Evolutionary conservation across 2,113 vertebrate genomes (phyloP), one percentile per base, ranked within the genome.

Genomic region (Thunnus thynnus): DNA sequence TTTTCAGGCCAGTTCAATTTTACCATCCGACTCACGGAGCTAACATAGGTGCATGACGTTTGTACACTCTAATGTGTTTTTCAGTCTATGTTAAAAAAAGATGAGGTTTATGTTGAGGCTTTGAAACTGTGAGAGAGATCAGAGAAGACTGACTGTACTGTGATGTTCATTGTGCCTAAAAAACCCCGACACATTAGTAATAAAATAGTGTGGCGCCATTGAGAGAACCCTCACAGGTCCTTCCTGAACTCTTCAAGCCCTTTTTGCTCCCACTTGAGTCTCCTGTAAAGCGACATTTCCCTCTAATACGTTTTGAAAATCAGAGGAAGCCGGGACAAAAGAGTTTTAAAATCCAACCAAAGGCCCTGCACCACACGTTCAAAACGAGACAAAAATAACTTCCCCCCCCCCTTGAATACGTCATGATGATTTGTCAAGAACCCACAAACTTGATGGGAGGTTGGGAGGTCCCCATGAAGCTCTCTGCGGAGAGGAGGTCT

Each of bases 91-190:
- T 54, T 27, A 18, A 46, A 25, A 16, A 64, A 16, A 64, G 4
- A 32, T 7, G 13, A 10, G 56, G 13, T 69, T 32, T n/a, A 11
- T 25, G 22, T 74, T 13, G 41, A 56, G 46, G 51, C 30, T 56
- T 77, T 76, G 50, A 75, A 81, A 65, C 65, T 72, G 65, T 55
- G 52, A 65, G 52, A 12, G 18, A 55, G 22, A 60, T 69, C 4
- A 36, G n/a, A 82, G 20, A 56, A 57, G 51, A 64, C 56, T 12
- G 44, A 50, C 47, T 27, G 13, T 48, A 76, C 76, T 71, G 75
- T 83, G 76, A 83, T 16, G 25, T 74, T 84, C 6, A 20, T 46
- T 78, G 81, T 82, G 81, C 84, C 84, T 78, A 65, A 84, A 22
- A 57, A 30, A 30, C 2, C 25, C 2, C 25, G 60, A 75, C 78